Evolutionary conservation across 2,113 vertebrate genomes (phyloP), one percentile per base, ranked within the genome.

Genomic region (Eira barbara): DNA sequence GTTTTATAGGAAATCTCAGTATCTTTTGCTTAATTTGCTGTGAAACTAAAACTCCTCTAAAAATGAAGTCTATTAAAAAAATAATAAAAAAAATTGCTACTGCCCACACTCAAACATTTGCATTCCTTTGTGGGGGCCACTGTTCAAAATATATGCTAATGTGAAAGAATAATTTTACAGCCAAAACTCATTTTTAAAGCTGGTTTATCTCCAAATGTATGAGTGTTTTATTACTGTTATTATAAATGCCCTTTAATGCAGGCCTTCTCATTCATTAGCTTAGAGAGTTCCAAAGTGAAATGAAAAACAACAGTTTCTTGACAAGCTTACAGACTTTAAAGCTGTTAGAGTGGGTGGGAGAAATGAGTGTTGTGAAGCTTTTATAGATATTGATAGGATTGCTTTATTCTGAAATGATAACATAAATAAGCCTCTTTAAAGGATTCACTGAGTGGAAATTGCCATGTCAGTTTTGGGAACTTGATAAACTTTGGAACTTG

Each of bases 341-440:
- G 97, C 47, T 5, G 3, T 95, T 29, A 2, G 89, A 88, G 96
- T 94, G 93, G 95, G 92, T 84, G 71, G 97, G 90, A 97, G 95
- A 95, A 95, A 96, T 84, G 86, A 78, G 97, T 95, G 89, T 45
- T 71, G n/a, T 67, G 83, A 98, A 97, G 94, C 87, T 96, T 96
- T 86, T 96, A 92, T 95, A 97, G 95, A 97, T 95, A 96, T 91
- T 61, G 84, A 42, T 85, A 73, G 27, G 87, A 82, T 86, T 4
- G 91, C 79, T 97, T 98, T 98, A 90, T 98, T 97, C 96, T 88
- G 85, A 96, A 98, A 98, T 94, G 95, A 93, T 95, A 96, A 61
- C 92, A 98, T 96, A 98, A 98, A 97, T 96, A 98, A 98, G 23
- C 18, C 13, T 97, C 93, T 98, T 97, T 95, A 97, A 97, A 98